A percentile compares a stretch with the other conserved stretches of the same genome.
Conservation (phyloP, 1,140 invertebrate species). For the Rhyacophila brunnea region DNA sequence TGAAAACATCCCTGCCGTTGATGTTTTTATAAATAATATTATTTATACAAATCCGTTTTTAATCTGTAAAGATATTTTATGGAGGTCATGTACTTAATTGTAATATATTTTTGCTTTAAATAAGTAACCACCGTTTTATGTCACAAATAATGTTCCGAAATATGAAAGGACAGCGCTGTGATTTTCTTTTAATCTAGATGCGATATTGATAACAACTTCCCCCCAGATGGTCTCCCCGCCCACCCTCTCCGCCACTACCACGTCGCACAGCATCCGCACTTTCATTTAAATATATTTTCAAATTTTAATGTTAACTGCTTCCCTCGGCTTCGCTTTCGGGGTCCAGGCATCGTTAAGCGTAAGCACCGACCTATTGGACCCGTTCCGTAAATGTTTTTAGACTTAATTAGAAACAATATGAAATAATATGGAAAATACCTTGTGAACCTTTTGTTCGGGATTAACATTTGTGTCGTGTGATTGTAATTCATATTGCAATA, state of each 20-base stretch:
- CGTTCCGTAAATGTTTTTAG: constrained; percentile 36
- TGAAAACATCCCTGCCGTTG: too few species aligned
- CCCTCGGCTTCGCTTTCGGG: constrained; percentile 14
- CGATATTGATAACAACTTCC: neutral
- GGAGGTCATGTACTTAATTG: too few species aligned
- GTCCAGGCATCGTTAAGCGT: constrained; percentile 33
- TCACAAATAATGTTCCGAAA: too few species aligned
- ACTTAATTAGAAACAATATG: constrained; percentile 38
- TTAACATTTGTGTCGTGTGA: constrained; percentile 33
- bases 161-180: too few species aligned
- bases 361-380: constrained; percentile 34
- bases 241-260: neutral
- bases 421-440: constrained; percentile 35
- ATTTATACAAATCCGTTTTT: too few species aligned
- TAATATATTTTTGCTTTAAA: too few species aligned
- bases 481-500: constrained; percentile 37
- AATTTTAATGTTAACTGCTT: constrained; percentile 36
- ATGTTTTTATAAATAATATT: too few species aligned
- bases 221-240: neutral
- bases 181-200: too few species aligned
- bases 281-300: constrained; percentile 37
- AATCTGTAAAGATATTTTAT: too few species aligned
- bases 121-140: too few species aligned
- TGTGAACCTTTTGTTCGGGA: constrained; percentile 34
- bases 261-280: constrained; percentile 26